Conservation (phyloP, 2,113 vertebrate genomes). For the Dissostichus mawsoni region DNA sequence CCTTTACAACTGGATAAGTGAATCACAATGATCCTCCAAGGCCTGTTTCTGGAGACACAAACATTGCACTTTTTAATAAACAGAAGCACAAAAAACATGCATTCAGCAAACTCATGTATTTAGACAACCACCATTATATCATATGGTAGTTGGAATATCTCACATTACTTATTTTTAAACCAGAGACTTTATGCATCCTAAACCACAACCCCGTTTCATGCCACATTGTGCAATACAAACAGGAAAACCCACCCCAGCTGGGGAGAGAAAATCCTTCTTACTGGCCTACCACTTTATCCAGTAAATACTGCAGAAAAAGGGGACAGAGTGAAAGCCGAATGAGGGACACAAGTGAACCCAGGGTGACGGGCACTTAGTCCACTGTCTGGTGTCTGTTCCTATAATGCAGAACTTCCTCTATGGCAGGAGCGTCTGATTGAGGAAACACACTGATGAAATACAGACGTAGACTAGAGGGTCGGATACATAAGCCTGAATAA, state of each 20-base stretch:
- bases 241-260: conserved; percentile 59
- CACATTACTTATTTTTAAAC: conserved; percentile 43
- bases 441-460: conserved; percentile 13
- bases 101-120: neutral
- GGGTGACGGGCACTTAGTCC: conserved; percentile 58
- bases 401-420: conserved; percentile 42
- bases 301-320: conserved; percentile 68
- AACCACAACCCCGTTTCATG: conserved; percentile 62
- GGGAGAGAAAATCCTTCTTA: conserved; percentile 79
- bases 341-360: conserved; percentile 52
- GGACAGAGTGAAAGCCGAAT: conserved; percentile 45
- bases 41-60: conserved; percentile 40
- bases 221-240: conserved; percentile 52
- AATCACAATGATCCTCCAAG: conserved; percentile 54
- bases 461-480: neutral
- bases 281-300: conserved; percentile 72
- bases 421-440: neutral
- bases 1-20: conserved; percentile 63
- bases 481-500: conserved; percentile 41
- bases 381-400: conserved; percentile 51
- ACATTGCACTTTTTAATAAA: conserved; percentile 21
- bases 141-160: conserved; percentile 1
- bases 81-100: neutral
- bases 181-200: conserved; percentile 16
- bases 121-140: conserved; percentile 13